Evolutionary conservation across 2,888 invertebrate genomes (phyloP), one percentile per base, ranked within the genome.

Genomic region (Plebejus melissa): DNA sequence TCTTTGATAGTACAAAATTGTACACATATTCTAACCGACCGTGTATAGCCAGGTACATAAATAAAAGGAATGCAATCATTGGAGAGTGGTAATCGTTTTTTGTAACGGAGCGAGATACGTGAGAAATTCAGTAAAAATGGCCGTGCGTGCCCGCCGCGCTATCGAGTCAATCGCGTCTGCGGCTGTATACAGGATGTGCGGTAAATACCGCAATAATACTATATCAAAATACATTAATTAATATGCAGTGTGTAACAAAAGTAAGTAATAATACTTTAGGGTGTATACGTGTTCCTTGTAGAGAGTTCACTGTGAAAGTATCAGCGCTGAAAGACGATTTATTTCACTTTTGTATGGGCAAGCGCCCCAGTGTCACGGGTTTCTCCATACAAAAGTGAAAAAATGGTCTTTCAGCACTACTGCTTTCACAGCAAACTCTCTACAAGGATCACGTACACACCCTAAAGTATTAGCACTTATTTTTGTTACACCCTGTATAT

Each of bases 61-160:
- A 70, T 70, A 41, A 72, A 78, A 75, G 71, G 75, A 77, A 79
- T 77, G 77, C 79, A 78, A 79, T 79, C 79, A 79, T 76, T 77
- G 76, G 74, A 74, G 77, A 80, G 77, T 78, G 79, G 76, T 74
- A 77, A 77, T 74, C 76, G 77, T 78, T 79, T 79, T 80, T 79
- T 77, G 76, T 79, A 79, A 70, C 77, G 76, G 75, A 76, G 77
- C 76, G 57, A 57, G 57, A 71, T 78, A 80, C 80, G 80, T 80
- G 80, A 80, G 80, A 77, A 79, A 79, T 76, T 77, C 76, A 57
- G 58, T 76, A 70, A 75, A 69, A 75, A 70, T 70, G 70, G n/a
- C 38, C 38, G 57, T 65, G 75, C 75, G 75, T 75, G 75, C 69
- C 57, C 22, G 22, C 22, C 46, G 28, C 71, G 22, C 46, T 50